Conservation (phyloP, 2,888 invertebrate species). For the Caenorhabditis angaria region DNA sequence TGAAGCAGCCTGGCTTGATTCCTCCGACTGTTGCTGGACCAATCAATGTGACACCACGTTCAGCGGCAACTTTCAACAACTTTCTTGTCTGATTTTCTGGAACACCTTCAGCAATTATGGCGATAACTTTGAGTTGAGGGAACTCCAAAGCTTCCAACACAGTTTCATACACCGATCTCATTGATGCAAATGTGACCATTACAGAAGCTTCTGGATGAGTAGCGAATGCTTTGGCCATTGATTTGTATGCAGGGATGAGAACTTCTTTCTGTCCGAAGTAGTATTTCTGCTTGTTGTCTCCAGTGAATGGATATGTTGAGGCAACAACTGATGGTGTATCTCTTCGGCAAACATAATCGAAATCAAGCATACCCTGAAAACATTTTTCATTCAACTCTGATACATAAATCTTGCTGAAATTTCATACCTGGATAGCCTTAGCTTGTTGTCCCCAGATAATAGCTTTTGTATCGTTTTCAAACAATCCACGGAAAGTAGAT, state of each 20-base stretch:
- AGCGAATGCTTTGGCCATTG: slow-evolving; percentile 93
- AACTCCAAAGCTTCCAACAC: slow-evolving; percentile 94
- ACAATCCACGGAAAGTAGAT: too few species aligned
- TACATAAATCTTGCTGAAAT: too few species aligned
- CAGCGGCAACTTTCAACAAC: slow-evolving; percentile 80
- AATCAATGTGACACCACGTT: slow-evolving; percentile 87
- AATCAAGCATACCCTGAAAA: slow-evolving; percentile 93
- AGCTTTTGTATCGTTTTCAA: slow-evolving; percentile 75
- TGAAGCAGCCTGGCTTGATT: slow-evolving; percentile 97
- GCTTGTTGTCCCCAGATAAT: slow-evolving; percentile 99
- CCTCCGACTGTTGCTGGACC: slow-evolving; percentile 86
- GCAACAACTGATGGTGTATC: slow-evolving; percentile 87
- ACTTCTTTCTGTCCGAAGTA: slow-evolving; percentile 93
- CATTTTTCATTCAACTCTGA: too few species aligned
- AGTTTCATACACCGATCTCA: slow-evolving; percentile 95
- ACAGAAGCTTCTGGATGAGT: slow-evolving; percentile 95
- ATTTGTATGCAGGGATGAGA: slow-evolving; percentile 83
- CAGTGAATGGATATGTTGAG: slow-evolving; percentile 94
- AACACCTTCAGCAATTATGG: slow-evolving; percentile 98
- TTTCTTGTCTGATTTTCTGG: slow-evolving; percentile 98
- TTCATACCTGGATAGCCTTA: too few species aligned
- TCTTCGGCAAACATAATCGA: slow-evolving; percentile 91
- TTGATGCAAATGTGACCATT: slow-evolving; percentile 92
- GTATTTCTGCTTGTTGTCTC: slow-evolving; percentile 97
- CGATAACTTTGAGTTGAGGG: slow-evolving; percentile 92